These are phyloP conservation scores for Anodontia alba DNA, from an alignment of 2,888 invertebrate genomes.

Conservation along the genomic window DNA sequence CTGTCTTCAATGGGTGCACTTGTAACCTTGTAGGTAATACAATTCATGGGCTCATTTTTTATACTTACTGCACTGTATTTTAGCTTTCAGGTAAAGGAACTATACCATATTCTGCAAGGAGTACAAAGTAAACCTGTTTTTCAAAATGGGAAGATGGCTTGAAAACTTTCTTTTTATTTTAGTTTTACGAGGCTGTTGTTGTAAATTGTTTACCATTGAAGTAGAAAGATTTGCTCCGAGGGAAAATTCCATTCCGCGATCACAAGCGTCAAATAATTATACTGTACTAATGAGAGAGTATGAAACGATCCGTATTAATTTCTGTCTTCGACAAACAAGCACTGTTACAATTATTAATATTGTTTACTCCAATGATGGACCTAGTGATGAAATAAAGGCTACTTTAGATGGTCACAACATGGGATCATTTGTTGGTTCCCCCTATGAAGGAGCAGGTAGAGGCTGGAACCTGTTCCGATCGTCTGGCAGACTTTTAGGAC, in stretches of 20 bases:
- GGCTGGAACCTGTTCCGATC: constrained; percentile 62
- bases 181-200: background rate
- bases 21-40: too few relatives aligned
- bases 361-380: constrained; percentile 55
- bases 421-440: constrained; percentile 32
- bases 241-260: constrained; percentile 45
- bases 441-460: constrained; percentile 31
- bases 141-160: background rate
- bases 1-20: too few relatives aligned
- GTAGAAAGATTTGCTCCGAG: constrained; percentile 41
- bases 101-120: too few relatives aligned
- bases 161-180: background rate
- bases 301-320: constrained; percentile 44
- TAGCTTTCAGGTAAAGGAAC: too few relatives aligned
- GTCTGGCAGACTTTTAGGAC: constrained; percentile 29
- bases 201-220: constrained; percentile 46
- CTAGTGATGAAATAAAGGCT: constrained; percentile 25
- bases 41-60: too few relatives aligned
- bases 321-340: constrained; percentile 44
- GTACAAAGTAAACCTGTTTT: too few relatives aligned
- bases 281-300: constrained; percentile 37
- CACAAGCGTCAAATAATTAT: constrained; percentile 50
- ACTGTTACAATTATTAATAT: constrained; percentile 34
- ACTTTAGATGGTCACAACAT: constrained; percentile 32
- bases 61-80: too few relatives aligned